Evolutionary conservation across 2,797 vertebrate genomes (phyloP).

Genomic region (Percopsis omiscomaycus): DNA sequence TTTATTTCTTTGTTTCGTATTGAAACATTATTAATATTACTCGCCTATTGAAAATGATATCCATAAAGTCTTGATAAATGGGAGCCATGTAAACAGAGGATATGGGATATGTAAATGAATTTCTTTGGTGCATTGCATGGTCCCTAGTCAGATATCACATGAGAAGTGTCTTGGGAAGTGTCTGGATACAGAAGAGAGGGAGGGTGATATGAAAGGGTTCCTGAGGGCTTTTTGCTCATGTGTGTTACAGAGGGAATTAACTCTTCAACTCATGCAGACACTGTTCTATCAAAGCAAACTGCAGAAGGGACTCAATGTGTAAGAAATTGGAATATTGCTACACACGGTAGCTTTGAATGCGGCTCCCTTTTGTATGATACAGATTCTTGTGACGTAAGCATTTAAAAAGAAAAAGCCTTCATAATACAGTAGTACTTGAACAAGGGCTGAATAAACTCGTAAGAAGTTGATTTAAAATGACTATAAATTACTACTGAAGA

Average conservation of each 20-base stretch:
- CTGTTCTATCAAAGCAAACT: constrained; percentile 39
- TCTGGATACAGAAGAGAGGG: constrained; percentile 58
- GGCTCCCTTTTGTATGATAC: constrained; percentile 5
- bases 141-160: constrained; percentile 60
- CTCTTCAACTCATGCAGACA: constrained; percentile 34
- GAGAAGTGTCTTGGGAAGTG: constrained; percentile 49
- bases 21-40: constrained; percentile 75
- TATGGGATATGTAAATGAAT: constrained; percentile 77
- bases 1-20: constrained; percentile 59
- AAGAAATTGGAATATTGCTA: constrained; percentile 26
- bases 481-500: too few relatives aligned
- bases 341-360: constrained; percentile 7
- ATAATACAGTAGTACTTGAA: too few relatives aligned
- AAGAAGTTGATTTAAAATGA: too few relatives aligned
- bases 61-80: constrained; percentile 78
- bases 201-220: constrained; percentile 32
- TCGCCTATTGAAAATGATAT: constrained; percentile 59
- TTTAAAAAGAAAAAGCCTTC: too few relatives aligned
- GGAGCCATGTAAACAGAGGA: constrained; percentile 67
- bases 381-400: background rate
- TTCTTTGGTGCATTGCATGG: constrained; percentile 50
- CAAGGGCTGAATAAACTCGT: too few relatives aligned
- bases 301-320: constrained; percentile 24
- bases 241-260: constrained; percentile 57
- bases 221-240: constrained; percentile 36